Evolutionary conservation across 2,888 invertebrate species (phyloP).

Genomic region (Latrodectus hesperus): DNA sequence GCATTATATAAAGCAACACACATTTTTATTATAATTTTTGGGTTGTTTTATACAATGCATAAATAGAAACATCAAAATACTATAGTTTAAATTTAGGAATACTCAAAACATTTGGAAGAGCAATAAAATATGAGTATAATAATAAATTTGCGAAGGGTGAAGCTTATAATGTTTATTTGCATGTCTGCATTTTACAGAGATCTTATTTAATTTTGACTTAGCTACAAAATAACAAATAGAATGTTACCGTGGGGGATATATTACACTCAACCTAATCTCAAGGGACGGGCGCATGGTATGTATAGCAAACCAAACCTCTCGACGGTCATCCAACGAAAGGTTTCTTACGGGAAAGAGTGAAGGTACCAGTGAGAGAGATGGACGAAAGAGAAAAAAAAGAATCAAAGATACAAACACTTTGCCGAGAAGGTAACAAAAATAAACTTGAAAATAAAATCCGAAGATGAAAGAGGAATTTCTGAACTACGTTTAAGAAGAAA

Average conservation of each 20-base stretch:
- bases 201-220: neutral
- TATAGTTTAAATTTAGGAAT: too few species aligned
- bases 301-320: constrained; percentile 22
- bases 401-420: constrained; percentile 62
- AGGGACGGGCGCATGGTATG: constrained; percentile 21
- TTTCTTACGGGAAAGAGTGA: constrained; percentile 38
- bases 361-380: constrained; percentile 11
- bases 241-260: constrained; percentile 34
- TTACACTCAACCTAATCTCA: constrained; percentile 11
- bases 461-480: constrained; percentile 47
- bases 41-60: too few species aligned
- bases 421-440: constrained; percentile 40
- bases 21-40: too few species aligned
- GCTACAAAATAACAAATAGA: constrained; percentile 11
- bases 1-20: too few species aligned
- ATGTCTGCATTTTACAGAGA: neutral
- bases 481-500: constrained; percentile 59
- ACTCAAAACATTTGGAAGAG: too few species aligned
- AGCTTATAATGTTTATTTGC: neutral
- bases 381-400: constrained; percentile 3
- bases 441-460: constrained; percentile 36
- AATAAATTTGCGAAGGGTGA: neutral
- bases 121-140: too few species aligned
- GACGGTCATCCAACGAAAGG: constrained; percentile 39
- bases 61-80: too few species aligned